These are phyloP conservation scores for Bufo gargarizans DNA, from an alignment of 2,113 vertebrate species.

Conservation along the genomic window DNA sequence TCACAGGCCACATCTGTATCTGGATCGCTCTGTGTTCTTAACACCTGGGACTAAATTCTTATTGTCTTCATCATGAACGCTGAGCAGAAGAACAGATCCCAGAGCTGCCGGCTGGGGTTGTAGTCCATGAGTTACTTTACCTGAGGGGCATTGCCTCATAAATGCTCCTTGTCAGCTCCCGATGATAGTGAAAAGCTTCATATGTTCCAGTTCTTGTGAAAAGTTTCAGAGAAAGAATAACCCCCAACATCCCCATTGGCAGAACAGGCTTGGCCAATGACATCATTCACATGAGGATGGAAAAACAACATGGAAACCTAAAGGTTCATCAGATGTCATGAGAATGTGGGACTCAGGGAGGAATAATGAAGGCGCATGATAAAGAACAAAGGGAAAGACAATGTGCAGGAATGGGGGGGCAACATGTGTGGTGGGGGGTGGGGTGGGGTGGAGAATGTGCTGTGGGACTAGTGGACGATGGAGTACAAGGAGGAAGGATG, in stretches of 20 bases:
- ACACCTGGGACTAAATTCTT: neutral
- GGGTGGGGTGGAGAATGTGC: neutral
- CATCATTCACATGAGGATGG: neutral
- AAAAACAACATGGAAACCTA: neutral
- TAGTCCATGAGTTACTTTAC: neutral
- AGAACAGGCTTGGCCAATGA: neutral
- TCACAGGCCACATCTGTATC: slow-evolving; percentile 42
- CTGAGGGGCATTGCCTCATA: neutral
- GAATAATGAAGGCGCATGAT: neutral
- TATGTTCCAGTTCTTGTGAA: neutral
- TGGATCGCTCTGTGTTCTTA: neutral
- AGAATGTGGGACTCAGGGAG: neutral
- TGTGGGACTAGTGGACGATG: neutral
- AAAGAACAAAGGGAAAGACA: neutral
- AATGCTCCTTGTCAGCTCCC: neutral
- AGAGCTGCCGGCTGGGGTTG: neutral
- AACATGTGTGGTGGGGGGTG: neutral
- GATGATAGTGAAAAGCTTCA: neutral
- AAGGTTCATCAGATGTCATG: neutral
- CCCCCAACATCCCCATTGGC: neutral
- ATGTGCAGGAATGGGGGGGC: neutral
- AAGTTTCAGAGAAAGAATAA: neutral
- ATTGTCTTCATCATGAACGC: slow-evolving; percentile 6
- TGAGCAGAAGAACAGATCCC: neutral
- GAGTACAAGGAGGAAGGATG: neutral